Base-by-base conservation (phyloP, 2,888 invertebrate genomes). In the Aspidiotus destructor region DNA sequence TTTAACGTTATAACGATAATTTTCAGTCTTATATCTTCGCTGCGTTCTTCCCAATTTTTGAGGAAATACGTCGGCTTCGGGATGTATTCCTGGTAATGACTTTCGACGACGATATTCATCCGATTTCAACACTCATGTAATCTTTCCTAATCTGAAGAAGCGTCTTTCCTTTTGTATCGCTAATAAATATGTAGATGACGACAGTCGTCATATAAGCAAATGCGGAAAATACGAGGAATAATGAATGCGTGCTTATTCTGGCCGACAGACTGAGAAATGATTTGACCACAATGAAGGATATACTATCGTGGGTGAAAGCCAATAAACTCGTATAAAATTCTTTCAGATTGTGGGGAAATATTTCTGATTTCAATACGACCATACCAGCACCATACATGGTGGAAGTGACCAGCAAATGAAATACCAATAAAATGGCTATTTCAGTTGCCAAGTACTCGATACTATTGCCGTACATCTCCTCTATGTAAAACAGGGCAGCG, bases 321-420 rank as follows among this genome's bases (percentile, higher is more conserved):
- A 55, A 16, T 15, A 55, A 11, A 55, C 55, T 55, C n/a, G 55
- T 55, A 6, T 55, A 55, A 5, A 55, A 55, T 15, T n/a, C 55
- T 7, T 55, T 55, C 2, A 55, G 55, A 10, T 55, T 55, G 17
- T 55, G 55, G 10, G 55, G 55, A 55, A 55, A 55, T 15, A 55
- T 15, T 15, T 55, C 55, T 15, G 55, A 16, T 15, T 55, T 55
- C n/a, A 55, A 16, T 55, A 55, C 16, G 3, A 10, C 16, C 55
- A 55, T 11, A 17, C n/a, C 55, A 13, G 17, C n/a, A 10, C n/a
- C 55, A 7, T 55, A 55, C n/a, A 16, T 55, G n/a, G 16, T 11
- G 2, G n/a, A 13, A 6, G 10, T 48, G 28, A 58, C 28, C 13
- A 40, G 8, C 17, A 58, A 13, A 28, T 40, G 10, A 40, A 28